A percentile compares a stretch with the other conserved stretches of the same genome.
phyloP scores from a whole-genome alignment of 53 echinoderm and acorn worm genomes.

The Zoroaster sp. region DNA sequence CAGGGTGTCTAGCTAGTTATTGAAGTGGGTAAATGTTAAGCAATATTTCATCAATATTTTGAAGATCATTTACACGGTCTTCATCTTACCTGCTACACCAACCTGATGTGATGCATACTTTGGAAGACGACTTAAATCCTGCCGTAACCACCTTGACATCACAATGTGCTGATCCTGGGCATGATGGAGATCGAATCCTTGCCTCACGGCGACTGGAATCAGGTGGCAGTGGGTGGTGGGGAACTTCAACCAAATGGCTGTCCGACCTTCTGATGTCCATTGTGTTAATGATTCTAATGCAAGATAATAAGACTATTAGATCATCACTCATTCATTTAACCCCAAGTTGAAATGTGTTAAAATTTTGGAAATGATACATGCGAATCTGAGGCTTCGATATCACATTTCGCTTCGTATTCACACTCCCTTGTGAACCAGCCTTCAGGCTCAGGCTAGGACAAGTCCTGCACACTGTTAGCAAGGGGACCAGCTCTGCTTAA shows the following conservation, averaged over 20 bases:
- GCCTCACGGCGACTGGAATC: slow-evolving; percentile 66
- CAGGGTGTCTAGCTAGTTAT: background rate
- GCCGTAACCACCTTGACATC: slow-evolving; percentile 82
- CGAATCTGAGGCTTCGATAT: background rate
- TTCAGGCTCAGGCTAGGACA: background rate
- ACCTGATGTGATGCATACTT: slow-evolving; percentile 85
- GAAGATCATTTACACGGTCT: background rate
- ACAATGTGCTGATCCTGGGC: slow-evolving; percentile 69
- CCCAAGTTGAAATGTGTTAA: background rate
- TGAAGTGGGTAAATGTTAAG: background rate
- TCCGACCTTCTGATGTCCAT: slow-evolving; percentile 61
- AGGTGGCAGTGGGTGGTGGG: slow-evolving; percentile 75
- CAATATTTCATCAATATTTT: too few relatives aligned
- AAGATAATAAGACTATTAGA: background rate
- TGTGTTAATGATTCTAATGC: slow-evolving; percentile 64
- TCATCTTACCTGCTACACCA: slow-evolving; percentile 82
- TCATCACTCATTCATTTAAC: too few relatives aligned
- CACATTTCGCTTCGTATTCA: background rate
- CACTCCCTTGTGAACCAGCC: background rate
- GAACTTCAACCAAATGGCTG: slow-evolving; percentile 83
- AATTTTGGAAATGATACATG: background rate
- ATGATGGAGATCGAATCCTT: slow-evolving; percentile 86
- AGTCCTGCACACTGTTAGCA: background rate
- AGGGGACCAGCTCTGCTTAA: too few relatives aligned
- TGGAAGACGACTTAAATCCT: slow-evolving; percentile 74